phyloP scores from a whole-genome alignment of 2,888 invertebrate species.

The Hirtodrosophila alboralis region DNA sequence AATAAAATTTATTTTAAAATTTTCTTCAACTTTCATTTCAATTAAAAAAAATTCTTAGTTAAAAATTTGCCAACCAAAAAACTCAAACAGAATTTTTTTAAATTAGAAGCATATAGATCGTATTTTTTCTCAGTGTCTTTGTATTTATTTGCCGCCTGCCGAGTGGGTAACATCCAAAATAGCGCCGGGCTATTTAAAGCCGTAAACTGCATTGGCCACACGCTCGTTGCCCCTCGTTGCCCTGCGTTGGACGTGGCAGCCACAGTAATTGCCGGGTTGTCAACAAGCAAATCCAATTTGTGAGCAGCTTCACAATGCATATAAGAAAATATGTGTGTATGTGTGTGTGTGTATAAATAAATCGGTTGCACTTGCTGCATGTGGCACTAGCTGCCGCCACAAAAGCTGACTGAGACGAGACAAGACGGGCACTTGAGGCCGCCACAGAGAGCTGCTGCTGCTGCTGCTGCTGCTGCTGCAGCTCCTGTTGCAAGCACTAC shows the following conservation, averaged over 20 bases:
- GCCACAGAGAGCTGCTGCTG: too few species aligned
- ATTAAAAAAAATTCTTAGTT: too few species aligned
- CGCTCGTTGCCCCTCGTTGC: conserved; percentile 10
- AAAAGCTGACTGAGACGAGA: conserved; percentile 21
- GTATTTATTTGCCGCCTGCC: conserved; percentile 43
- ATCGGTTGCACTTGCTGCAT: conserved; percentile 64
- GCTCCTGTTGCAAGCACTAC: conserved; percentile 7
- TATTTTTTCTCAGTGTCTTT: too few species aligned
- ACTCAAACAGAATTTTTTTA: too few species aligned
- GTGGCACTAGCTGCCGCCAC: too few species aligned
- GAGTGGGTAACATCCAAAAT: conserved; percentile 37
- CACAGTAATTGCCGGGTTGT: conserved; percentile 51
- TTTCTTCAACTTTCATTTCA: too few species aligned
- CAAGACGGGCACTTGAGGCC: conserved; percentile 64
- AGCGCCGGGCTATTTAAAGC: conserved; percentile 49
- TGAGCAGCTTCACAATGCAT: conserved; percentile 32
- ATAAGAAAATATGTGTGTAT: conserved; percentile 33
- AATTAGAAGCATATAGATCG: too few species aligned
- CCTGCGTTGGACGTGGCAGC: conserved; percentile 32
- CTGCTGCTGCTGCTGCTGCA: not conserved
- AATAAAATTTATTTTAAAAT: too few species aligned
- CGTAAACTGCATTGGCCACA: conserved; percentile 61
- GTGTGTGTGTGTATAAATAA: conserved; percentile 58
- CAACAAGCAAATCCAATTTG: conserved; percentile 69
- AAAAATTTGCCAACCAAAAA: too few species aligned